Base-by-base conservation (phyloP, 2,797 vertebrate genomes). In the Acipenser transmontanus region DNA sequence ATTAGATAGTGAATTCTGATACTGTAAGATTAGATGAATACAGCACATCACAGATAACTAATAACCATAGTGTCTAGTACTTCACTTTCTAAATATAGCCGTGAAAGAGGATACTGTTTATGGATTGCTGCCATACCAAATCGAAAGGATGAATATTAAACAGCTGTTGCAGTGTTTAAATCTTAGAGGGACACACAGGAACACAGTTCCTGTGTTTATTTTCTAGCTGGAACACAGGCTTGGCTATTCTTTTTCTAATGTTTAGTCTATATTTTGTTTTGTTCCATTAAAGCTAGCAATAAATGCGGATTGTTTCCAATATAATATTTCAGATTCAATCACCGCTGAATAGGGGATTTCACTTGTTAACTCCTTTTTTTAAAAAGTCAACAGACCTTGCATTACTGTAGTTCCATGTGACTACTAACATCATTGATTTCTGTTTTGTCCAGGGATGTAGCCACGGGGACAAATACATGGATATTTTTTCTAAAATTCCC, bases 101-200 rank as follows among this genome's bases (percentile, higher is more conserved):
- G 50, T 65, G 67, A 73, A 9, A 56, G 57, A 68, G 17, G 11
- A 71, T 61, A 48, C 2, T 51, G 34, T 47, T 69, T 8, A 51
- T 47, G 56, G 47, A 62, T 67, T 67, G 12, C 48, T 49, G 50
- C 57, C 61, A 66, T 60, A 68, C 65, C 5, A 61, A 17, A 8
- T 64, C 63, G 73, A 70, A 77, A 62, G 17, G 68, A 49, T n/a
- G 61, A 73, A 7, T 64, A 64, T 67, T 59, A 69, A 71, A 68
- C 71, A 78, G 73, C 68, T 71, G 69, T 59, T 68, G 7, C 65
- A 61, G 11, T 9, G n/a, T 34, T 47, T n/a, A 50, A 49, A 50
- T 20, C 54, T 14, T 7, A 34, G 34, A 34, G 34, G 34, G 34
- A 0, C 34, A 34, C 34, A 34, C 34, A 34, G 34, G 4, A 34